A percentile compares a stretch with the other conserved stretches of the same genome.
Evolutionary conservation across 2,888 invertebrate species (phyloP).

Genomic region (Sinhomidia bicolor): DNA sequence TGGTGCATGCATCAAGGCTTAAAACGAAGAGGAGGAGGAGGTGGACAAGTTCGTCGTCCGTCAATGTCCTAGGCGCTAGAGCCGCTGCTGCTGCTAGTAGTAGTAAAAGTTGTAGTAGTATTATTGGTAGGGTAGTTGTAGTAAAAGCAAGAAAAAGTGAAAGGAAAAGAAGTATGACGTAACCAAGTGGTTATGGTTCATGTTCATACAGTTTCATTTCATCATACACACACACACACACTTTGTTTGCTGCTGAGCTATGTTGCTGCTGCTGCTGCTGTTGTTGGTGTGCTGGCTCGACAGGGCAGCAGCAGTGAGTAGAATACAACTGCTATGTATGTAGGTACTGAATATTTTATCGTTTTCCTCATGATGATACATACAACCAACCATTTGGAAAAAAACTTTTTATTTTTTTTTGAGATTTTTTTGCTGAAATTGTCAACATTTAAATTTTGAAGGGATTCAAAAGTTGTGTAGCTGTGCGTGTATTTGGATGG

Average conservation of each 20-base stretch:
- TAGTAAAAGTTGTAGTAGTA: slow-evolving; percentile 5
- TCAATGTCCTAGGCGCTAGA: not conserved
- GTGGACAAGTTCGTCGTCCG: slow-evolving; percentile 28
- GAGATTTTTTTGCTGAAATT: too few species aligned
- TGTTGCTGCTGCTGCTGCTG: too few species aligned
- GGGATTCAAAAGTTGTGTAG: too few species aligned
- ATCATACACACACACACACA: too few species aligned
- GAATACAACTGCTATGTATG: not conserved
- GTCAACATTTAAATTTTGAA: too few species aligned
- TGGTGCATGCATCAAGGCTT: not conserved
- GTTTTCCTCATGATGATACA: too few species aligned
- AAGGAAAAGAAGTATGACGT: slow-evolving; percentile 44
- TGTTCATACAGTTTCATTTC: not conserved
- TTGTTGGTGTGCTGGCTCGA: not conserved
- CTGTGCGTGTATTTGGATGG: too few species aligned
- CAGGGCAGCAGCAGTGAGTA: not conserved
- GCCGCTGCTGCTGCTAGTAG: not conserved
- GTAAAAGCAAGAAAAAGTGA: slow-evolving; percentile 54
- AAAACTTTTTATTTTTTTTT: too few species aligned
- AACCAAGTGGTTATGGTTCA: not conserved
- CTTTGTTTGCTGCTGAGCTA: too few species aligned
- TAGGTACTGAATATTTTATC: slow-evolving; percentile 2
- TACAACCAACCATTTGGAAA: too few species aligned
- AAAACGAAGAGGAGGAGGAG: not conserved
- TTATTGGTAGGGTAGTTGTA: slow-evolving; percentile 4